A percentile compares a stretch with the other conserved stretches of the same genome.
These are phyloP conservation scores for Sicus ferrugineus DNA, from an alignment of 2,888 invertebrate species.

Conservation along the genomic window DNA sequence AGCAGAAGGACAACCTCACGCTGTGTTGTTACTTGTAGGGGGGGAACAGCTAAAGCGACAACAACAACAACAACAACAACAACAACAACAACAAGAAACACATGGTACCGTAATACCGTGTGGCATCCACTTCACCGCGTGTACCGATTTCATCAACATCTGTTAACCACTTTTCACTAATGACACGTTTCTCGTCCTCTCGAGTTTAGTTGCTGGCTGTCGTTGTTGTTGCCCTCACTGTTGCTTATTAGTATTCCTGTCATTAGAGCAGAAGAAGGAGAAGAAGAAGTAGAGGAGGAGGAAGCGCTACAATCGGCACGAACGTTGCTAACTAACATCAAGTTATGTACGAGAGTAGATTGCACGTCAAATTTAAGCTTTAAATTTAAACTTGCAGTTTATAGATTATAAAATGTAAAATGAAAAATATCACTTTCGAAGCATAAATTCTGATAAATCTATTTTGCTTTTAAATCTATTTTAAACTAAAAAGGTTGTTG, in stretches of 20 bases:
- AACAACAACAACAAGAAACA: background rate
- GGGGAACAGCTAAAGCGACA: background rate
- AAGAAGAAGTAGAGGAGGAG: background rate
- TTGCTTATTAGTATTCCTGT: background rate
- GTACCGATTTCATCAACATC: background rate
- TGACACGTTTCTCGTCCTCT: background rate
- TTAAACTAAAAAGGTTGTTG: too few species aligned
- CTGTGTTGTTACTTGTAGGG: too few species aligned
- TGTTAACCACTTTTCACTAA: background rate
- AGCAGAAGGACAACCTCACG: too few species aligned
- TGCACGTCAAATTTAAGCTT: too few species aligned
- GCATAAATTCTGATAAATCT: too few species aligned
- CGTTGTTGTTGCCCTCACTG: background rate
- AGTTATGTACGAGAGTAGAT: too few species aligned
- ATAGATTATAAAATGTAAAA: too few species aligned
- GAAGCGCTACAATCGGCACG: background rate
- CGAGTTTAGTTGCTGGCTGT: background rate
- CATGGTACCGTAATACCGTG: background rate
- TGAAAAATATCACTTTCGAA: too few species aligned
- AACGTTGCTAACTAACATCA: background rate
- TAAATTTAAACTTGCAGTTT: too few species aligned
- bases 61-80: slow-evolving; percentile 6
- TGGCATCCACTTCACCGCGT: background rate
- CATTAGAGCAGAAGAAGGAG: background rate
- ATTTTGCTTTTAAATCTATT: too few species aligned